Evolutionary conservation across 2,113 vertebrate genomes (phyloP).

Genomic region (Cyprinodon variegatus): DNA sequence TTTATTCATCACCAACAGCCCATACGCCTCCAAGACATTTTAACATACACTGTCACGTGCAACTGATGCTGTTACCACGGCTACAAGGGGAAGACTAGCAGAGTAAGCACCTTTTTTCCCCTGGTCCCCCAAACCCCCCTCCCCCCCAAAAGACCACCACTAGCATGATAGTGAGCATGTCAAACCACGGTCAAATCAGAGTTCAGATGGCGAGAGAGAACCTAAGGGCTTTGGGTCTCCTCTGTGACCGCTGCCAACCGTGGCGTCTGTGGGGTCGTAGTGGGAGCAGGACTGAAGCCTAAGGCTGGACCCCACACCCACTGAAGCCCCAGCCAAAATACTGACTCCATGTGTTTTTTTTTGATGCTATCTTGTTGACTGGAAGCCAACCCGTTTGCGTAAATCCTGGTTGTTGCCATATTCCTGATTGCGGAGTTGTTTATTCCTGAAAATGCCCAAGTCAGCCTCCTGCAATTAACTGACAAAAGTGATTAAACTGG

Average conservation of each 20-base stretch:
- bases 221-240: constrained; percentile 40
- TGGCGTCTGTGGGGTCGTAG: constrained; percentile 40
- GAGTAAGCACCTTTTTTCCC: constrained; percentile 35
- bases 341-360: constrained; percentile 22
- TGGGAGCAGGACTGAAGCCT: constrained; percentile 1
- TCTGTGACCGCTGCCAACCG: constrained; percentile 42
- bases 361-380: constrained; percentile 48
- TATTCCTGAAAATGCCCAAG: constrained; percentile 35
- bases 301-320: constrained; percentile 19
- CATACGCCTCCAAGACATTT: background rate
- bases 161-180: constrained; percentile 17
- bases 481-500: constrained; percentile 27
- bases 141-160: constrained; percentile 46
- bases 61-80: constrained; percentile 77
- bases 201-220: constrained; percentile 3
- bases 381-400: constrained; percentile 18
- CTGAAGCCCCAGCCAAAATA: constrained; percentile 58
- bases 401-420: constrained; percentile 18
- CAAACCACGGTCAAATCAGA: constrained; percentile 53
- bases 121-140: constrained; percentile 34
- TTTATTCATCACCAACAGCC: constrained; percentile 51
- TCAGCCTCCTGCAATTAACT: constrained; percentile 39
- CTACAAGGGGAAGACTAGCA: constrained; percentile 73
- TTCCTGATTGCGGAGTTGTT: constrained; percentile 36
- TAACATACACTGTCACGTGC: constrained; percentile 60